Base-by-base conservation (phyloP, 1,140 invertebrate genomes). In the Amyelois transitella region DNA sequence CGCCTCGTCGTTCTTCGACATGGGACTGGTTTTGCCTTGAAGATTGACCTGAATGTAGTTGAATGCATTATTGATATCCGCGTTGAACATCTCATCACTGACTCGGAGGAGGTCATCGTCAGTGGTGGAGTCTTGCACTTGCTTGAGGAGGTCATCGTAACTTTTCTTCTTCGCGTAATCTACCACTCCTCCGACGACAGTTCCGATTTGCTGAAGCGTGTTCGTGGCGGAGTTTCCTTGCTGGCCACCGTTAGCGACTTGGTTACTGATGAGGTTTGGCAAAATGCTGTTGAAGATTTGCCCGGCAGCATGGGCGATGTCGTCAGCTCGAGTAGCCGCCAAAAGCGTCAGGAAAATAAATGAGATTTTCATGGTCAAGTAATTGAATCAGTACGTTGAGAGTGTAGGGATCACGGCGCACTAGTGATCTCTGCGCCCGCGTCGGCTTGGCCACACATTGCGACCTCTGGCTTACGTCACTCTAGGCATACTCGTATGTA, bases 121-220 rank as follows among this genome's bases (percentile, higher is more conserved):
- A 0, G 73, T 77, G 17, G 85, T 88, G 5, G 70, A 69, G 51
- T 85, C 82, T 49, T 83, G 81, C 4, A 83, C 74, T 58, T 82
- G 80, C 18, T 72, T 72, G 18, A 88, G 61, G 52, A 88, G 47
- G 17, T 86, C 82, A 43, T 88, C 82, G 57, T 88, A 88, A 53
- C 81, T 85, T 64, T 88, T 88, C 65, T 85, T 88, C 61, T 86
- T 85, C 7, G 81, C 78, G 56, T 88, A 88, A 60, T 88, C 82
- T 0, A 86, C 82, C 0, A 88, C 82, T 22, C 85, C 85, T 6
- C 85, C 82, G 0, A 88, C 82, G 0, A 88, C 85, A 0, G 81
- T 86, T 4, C 85, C 85, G 21, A 88, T 86, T 54, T 77, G 71
- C 32, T 77, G 69, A 0, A 88, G 53, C 0, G 85, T 86, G 32